These are phyloP conservation scores for Zosterops lateralis DNA, from an alignment of 2,113 vertebrate species.

Conservation along the genomic window DNA sequence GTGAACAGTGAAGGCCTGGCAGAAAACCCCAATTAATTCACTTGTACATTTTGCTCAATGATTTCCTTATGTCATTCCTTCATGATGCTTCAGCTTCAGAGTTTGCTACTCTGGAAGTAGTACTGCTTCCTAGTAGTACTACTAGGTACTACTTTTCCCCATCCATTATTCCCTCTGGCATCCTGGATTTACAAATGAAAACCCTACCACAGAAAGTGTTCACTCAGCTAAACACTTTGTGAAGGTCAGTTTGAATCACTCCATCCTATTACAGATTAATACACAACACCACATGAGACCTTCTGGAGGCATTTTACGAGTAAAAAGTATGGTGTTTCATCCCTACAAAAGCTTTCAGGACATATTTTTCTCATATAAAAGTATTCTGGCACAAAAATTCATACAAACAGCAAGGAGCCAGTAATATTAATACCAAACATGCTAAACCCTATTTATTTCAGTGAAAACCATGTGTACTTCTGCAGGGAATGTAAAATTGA, in stretches of 20 bases:
- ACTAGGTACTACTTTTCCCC: not conserved
- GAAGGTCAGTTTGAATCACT: not conserved
- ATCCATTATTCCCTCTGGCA: not conserved
- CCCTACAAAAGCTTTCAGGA: not conserved
- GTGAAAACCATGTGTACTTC: constrained; percentile 48
- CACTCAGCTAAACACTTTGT: not conserved
- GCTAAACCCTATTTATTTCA: constrained; percentile 35
- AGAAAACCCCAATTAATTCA: not conserved
- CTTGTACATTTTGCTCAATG: not conserved
- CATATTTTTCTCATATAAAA: constrained; percentile 38
- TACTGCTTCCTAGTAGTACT: too few species aligned
- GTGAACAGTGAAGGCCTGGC: not conserved
- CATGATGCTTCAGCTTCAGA: not conserved
- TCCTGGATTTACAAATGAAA: not conserved
- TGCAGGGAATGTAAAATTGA: constrained; percentile 36
- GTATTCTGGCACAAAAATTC: constrained; percentile 40
- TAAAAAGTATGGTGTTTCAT: not conserved
- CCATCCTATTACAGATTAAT: not conserved
- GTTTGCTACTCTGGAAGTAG: not conserved
- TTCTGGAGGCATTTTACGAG: not conserved
- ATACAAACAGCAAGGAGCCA: constrained; percentile 49
- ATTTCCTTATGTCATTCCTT: not conserved
- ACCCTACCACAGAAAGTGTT: not conserved
- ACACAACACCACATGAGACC: not conserved
- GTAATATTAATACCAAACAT: constrained; percentile 48